phyloP scores from a whole-genome alignment of 1,140 invertebrate genomes.

The Drosophila jambulina region DNA sequence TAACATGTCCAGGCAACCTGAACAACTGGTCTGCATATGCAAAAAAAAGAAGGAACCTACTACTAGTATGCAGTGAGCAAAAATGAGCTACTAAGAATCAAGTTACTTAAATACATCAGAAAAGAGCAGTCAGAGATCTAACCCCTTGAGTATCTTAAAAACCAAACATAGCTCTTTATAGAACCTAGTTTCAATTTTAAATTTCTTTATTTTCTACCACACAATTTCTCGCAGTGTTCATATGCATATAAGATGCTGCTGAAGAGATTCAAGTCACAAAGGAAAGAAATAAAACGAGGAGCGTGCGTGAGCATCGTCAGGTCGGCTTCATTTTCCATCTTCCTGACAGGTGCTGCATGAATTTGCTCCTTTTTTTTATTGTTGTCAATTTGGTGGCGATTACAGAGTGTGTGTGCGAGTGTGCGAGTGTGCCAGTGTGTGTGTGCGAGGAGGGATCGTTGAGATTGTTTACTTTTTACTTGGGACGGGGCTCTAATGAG shows the following conservation, averaged over 20 bases:
- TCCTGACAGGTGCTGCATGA: conserved; percentile 67
- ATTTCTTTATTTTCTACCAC: background rate
- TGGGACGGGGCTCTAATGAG: conserved; percentile 42
- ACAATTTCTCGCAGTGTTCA: background rate
- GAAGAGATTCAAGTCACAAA: conserved; percentile 42
- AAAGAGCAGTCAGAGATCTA: too few relatives aligned
- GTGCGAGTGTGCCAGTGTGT: background rate
- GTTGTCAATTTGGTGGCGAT: conserved; percentile 76
- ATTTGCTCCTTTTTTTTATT: conserved; percentile 59
- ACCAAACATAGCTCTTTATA: too few relatives aligned
- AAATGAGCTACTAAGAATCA: too few relatives aligned
- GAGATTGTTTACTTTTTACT: conserved; percentile 35
- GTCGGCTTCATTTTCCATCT: conserved; percentile 42
- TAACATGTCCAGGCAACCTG: conserved; percentile 72
- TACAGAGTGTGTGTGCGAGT: conserved; percentile 35
- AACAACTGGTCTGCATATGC: conserved; percentile 51
- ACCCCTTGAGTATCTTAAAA: too few relatives aligned
- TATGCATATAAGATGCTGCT: conserved; percentile 30
- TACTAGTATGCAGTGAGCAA: background rate
- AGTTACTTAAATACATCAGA: too few relatives aligned
- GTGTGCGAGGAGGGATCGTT: background rate
- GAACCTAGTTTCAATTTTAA: too few relatives aligned
- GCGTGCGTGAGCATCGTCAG: conserved; percentile 54
- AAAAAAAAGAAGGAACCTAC: conserved; percentile 14
- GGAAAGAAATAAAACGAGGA: conserved; percentile 36